Conservation (phyloP, 2,888 invertebrate species). For the Campopleginae sp. region DNA sequence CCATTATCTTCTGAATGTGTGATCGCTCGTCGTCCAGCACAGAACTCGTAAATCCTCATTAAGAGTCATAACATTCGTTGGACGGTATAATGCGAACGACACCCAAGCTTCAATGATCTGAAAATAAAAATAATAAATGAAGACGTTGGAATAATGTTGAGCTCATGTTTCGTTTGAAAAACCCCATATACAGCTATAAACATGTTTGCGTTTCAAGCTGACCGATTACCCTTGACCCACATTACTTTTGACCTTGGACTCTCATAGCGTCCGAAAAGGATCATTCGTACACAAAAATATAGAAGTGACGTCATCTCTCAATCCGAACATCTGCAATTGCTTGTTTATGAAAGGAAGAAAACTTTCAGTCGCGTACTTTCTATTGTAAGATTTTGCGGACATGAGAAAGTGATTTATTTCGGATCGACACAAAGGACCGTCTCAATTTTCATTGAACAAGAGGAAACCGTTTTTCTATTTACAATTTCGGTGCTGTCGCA, state of each 20-base stretch:
- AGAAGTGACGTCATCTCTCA: slow-evolving; percentile 18
- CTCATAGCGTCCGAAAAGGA: slow-evolving; percentile 44
- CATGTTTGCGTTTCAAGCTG: slow-evolving; percentile 5
- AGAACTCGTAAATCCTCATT: slow-evolving; percentile 65
- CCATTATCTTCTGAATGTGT: not conserved
- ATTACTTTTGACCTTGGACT: slow-evolving; percentile 64
- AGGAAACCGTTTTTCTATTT: not conserved
- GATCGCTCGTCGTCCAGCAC: slow-evolving; percentile 26
- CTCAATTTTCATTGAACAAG: not conserved
- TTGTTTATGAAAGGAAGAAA: not conserved
- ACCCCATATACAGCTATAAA: not conserved
- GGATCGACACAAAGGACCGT: not conserved
- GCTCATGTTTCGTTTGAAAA: not conserved
- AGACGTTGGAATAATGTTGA: not conserved
- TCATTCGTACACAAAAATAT: slow-evolving; percentile 8
- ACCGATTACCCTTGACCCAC: slow-evolving; percentile 68
- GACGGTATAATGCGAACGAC: slow-evolving; percentile 37
- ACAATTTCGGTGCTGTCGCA: not conserved
- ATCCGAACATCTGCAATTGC: slow-evolving; percentile 21
- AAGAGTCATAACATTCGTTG: slow-evolving; percentile 60
- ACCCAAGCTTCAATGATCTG: not conserved
- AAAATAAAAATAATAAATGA: not conserved
- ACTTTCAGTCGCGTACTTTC: not conserved
- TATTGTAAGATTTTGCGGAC: not conserved
- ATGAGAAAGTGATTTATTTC: not conserved